These are phyloP conservation scores for Poeciliopsis turneri DNA, from an alignment of 2,797 vertebrate genomes.

Conservation along the genomic window DNA sequence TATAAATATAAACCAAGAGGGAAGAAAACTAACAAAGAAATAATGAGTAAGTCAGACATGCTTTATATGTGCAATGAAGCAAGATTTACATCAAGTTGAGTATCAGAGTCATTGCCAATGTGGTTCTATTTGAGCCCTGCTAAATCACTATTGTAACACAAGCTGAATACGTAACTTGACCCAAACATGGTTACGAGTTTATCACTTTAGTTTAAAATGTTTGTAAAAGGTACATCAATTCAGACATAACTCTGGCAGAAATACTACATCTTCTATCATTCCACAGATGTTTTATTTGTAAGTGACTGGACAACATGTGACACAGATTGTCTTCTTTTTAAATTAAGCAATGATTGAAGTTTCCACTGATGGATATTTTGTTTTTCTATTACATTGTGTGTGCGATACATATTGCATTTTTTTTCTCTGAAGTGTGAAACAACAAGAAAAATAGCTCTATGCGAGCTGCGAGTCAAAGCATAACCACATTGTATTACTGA, in stretches of 20 bases:
- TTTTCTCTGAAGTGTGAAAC: not conserved
- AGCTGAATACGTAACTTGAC: not conserved
- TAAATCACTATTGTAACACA: not conserved
- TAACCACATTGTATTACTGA: not conserved
- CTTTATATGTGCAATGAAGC: not conserved
- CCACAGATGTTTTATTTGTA: not conserved
- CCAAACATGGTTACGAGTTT: not conserved
- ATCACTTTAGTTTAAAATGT: not conserved
- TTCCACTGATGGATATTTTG: not conserved
- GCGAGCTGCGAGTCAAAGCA: not conserved
- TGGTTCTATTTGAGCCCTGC: not conserved
- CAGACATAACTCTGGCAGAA: not conserved
- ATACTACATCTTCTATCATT: not conserved
- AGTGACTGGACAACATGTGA: not conserved
- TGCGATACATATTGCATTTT: not conserved
- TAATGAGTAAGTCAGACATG: not conserved
- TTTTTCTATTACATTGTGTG: not conserved
- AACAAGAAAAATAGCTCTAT: not conserved
- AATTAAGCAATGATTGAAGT: not conserved
- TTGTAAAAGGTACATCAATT: not conserved
- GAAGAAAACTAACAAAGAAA: not conserved
- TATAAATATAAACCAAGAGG: not conserved
- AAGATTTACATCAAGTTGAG: not conserved
- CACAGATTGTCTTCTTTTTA: not conserved
- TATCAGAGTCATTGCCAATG: not conserved